Base-by-base conservation (phyloP, 2,888 invertebrate genomes). In the Dendrolimus houi region DNA sequence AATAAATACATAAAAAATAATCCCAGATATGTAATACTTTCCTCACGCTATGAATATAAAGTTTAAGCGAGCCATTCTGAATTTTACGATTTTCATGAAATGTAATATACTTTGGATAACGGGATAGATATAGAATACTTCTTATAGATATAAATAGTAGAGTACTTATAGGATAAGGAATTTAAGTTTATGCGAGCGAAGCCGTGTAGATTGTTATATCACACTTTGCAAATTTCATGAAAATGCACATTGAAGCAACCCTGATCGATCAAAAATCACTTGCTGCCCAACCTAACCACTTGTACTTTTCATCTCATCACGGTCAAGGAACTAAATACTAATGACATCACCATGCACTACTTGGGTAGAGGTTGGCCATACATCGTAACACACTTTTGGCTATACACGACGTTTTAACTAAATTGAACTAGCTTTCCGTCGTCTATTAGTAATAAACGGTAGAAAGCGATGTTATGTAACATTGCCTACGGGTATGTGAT, bases 231-330 rank as follows among this genome's bases (percentile, higher is more conserved):
- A 29, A 29, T 6, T 29, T 29, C 29, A 29, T 29, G 29, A 29
- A 29, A 29, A 29, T 29, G 29, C 29, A 29, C 6, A 29, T 47
- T 47, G 47, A 47, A 9, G 47, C 47, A 47, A 8, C 47, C 29
- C 29, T 29, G 29, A 29, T 47, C 6, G 2, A 47, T 47, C 10
- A 47, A 47, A 47, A 47, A 47, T 47, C 47, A 47, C 47, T 29
- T 29, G 71, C 72, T 72, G 78, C 80, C 83, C 80, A 86, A 87
- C 78, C 78, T 64, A 71, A 81, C 84, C 74, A 87, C 87, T 88
- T 86, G 88, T 87, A 88, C 88, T 88, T 87, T 87, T 75, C 64
- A 74, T 66, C 65, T 62, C 70, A 68, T 65, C 71, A 71, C 66
- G 62, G 62, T 62, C 69, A 64, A 69, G 66, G 66, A 71, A 66